These are phyloP conservation scores for Torymus aiolomorphi DNA, from an alignment of 2,888 invertebrate genomes.

Conservation along the genomic window DNA sequence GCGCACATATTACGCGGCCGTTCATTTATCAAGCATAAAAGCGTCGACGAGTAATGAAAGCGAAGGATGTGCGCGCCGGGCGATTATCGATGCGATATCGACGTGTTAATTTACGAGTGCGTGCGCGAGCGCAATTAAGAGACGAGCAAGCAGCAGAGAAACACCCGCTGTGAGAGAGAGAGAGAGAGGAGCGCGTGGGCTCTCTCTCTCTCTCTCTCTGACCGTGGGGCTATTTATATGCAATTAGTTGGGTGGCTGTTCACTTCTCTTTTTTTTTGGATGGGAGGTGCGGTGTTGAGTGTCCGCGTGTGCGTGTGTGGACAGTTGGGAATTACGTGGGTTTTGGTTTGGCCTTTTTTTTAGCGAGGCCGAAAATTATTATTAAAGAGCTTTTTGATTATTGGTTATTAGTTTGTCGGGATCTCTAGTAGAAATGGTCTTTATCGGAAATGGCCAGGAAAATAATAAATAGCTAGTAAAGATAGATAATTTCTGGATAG, in stretches of 20 bases:
- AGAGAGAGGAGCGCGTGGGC: too few relatives aligned
- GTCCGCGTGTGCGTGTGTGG: not conserved
- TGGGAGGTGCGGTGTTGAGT: not conserved
- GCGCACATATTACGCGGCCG: slow-evolving; percentile 6
- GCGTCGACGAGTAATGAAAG: slow-evolving; percentile 60
- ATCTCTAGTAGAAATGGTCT: too few relatives aligned
- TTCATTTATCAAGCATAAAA: slow-evolving; percentile 53
- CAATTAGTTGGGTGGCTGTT: slow-evolving; percentile 22
- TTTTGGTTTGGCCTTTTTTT: too few relatives aligned
- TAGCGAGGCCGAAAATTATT: too few relatives aligned
- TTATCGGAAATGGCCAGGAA: too few relatives aligned
- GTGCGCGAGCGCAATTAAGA: slow-evolving; percentile 62
- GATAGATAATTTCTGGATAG: too few relatives aligned
- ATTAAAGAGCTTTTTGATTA: too few relatives aligned
- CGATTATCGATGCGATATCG: slow-evolving; percentile 63
- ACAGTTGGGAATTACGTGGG: too few relatives aligned
- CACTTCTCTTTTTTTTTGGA: slow-evolving; percentile 5
- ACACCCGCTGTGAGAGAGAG: too few relatives aligned
- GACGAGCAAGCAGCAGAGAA: not conserved
- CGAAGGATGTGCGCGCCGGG: slow-evolving; percentile 37
- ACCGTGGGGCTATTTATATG: slow-evolving; percentile 28
- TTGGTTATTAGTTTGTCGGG: too few relatives aligned
- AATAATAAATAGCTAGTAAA: too few relatives aligned
- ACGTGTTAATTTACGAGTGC: slow-evolving; percentile 63
- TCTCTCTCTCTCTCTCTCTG: too few relatives aligned